phyloP scores from a whole-genome alignment of 2,797 vertebrate genomes.

The Anguilla megastoma region DNA sequence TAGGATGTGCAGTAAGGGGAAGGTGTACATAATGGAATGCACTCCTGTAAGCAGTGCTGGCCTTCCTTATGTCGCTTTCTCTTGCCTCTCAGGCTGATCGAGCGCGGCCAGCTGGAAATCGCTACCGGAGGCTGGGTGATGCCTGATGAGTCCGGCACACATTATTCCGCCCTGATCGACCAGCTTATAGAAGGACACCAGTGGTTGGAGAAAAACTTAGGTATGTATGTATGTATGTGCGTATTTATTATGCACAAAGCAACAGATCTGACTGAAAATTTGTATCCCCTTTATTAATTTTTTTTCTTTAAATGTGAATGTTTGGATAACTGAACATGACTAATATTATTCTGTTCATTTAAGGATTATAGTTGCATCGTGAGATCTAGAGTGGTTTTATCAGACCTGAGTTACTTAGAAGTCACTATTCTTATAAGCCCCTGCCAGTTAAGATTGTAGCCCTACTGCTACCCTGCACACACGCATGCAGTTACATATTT shows the following conservation, averaged over 20 bases:
- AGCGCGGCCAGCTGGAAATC: slow-evolving; percentile 84
- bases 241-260: background rate
- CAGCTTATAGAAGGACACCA: slow-evolving; percentile 92
- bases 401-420: background rate
- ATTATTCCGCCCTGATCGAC: slow-evolving; percentile 87
- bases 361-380: background rate
- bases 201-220: slow-evolving; percentile 85
- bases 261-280: background rate
- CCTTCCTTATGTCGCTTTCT: background rate
- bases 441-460: background rate
- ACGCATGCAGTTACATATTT: background rate
- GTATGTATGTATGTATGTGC: slow-evolving; percentile 55
- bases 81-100: slow-evolving; percentile 73
- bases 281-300: background rate
- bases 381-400: background rate
- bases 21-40: background rate
- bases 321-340: background rate
- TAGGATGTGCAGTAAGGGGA: background rate
- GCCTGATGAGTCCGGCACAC: slow-evolving; percentile 88
- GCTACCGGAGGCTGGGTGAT: slow-evolving; percentile 95
- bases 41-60: background rate
- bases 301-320: background rate
- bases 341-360: background rate
- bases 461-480: background rate
- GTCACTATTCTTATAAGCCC: background rate